Conservation (phyloP, 2,888 invertebrate genomes). For the Synergus japonicus region DNA sequence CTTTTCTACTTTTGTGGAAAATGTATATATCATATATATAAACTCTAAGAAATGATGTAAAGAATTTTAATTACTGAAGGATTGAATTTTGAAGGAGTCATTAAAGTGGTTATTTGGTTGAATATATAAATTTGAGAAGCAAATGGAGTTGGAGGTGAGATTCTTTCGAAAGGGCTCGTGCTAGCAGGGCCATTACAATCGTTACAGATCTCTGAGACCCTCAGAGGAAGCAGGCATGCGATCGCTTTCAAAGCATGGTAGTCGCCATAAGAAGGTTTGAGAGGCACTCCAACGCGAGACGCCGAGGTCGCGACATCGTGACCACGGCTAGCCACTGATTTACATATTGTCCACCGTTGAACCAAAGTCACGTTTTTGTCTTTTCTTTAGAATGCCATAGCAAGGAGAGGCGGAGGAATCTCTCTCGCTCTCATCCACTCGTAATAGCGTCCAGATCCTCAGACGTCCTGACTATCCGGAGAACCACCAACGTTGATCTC, state of each 20-base stretch:
- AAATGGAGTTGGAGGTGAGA: constrained; percentile 25
- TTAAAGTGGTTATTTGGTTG: neutral
- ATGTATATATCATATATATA: no score
- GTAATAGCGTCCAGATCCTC: constrained; percentile 73
- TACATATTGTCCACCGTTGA: constrained; percentile 77
- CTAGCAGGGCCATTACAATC: constrained; percentile 66
- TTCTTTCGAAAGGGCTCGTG: constrained; percentile 48
- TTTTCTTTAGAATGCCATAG: constrained; percentile 74
- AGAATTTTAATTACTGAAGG: neutral
- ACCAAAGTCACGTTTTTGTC: constrained; percentile 74
- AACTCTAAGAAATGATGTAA: neutral
- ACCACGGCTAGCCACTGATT: constrained; percentile 76
- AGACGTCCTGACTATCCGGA: constrained; percentile 67
- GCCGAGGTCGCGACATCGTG: constrained; percentile 78
- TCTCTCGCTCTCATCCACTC: constrained; percentile 58
- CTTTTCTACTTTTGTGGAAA: no score
- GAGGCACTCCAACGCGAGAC: constrained; percentile 63
- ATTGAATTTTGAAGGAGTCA: neutral
- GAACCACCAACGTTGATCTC: constrained; percentile 77
- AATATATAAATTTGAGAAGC: constrained; percentile 14
- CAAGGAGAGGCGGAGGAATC: constrained; percentile 54
- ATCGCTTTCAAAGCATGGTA: constrained; percentile 55
- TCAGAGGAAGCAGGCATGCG: constrained; percentile 66
- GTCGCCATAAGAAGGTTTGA: constrained; percentile 63
- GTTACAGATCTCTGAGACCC: constrained; percentile 69